Base-by-base conservation (phyloP, 92 coral and sea anemone species). In the Porites divaricata region DNA sequence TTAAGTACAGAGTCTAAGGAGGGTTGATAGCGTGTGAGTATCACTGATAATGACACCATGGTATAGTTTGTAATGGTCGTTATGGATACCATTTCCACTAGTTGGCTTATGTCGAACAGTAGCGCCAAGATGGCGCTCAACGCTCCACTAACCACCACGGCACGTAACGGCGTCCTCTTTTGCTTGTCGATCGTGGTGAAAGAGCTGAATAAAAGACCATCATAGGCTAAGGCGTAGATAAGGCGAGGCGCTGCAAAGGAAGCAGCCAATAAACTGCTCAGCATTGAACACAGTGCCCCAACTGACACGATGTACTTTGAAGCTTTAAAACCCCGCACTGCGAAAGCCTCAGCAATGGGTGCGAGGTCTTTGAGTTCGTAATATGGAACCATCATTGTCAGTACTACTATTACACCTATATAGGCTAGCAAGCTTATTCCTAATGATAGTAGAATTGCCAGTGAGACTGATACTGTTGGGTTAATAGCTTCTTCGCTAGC, bases 201-300 rank as follows among this genome's bases (percentile, higher is more conserved):
- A 74, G 86, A 90, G 2, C 83, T 65, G 17, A 90, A 95, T 9
- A 96, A 72, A 19, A 96, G 94, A 3, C 98, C 95, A 63, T 96
- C 99, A 74, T 81, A 88, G 2, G 96, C 98, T 68, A 96, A 65
- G 2, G 99, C 83, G 85, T 94, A 96, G 41, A 95, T 70, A n/a
- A 94, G 87, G 15, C 99, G 86, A 1, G 96, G 90, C 13, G 90
- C 58, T 1, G 93, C 89, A 68, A 90, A 96, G 77, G 90, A 83
- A 41, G 83, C 78, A 1, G 93, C 93, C 14, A 92, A 62, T 63
- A 94, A 76, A 49, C 93, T 88, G 2, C 93, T 91, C n/a, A 94
- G 78, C 76, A 90, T 86, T 0, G 95, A 87, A 25, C 91, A 89
- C 21, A 92, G 71, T 48, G 95, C 98, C 6, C 98, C 98, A 15